These are phyloP conservation scores for Cervus canadensis DNA, from an alignment of 2,113 vertebrate species.

Conservation along the genomic window DNA sequence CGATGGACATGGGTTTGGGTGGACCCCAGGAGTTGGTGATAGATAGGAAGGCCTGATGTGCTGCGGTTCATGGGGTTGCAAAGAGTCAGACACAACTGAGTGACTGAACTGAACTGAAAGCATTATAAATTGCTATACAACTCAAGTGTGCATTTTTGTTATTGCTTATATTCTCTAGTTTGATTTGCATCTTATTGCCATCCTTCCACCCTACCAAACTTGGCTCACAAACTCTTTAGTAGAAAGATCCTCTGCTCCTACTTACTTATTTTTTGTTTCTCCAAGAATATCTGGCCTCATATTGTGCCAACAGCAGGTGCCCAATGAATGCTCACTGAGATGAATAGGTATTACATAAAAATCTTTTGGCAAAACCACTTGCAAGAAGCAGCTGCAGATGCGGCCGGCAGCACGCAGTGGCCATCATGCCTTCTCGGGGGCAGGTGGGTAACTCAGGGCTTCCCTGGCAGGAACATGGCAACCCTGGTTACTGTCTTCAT, in stretches of 20 bases:
- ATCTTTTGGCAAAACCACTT: background rate
- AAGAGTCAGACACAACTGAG: background rate
- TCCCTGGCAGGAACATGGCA: background rate
- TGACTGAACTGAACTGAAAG: background rate
- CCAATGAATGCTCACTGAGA: background rate
- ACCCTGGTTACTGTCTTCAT: background rate
- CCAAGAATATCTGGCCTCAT: background rate
- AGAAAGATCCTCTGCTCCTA: background rate
- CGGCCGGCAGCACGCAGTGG: background rate
- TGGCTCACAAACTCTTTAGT: background rate
- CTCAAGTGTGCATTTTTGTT: background rate
- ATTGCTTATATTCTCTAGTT: background rate
- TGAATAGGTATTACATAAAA: slow-evolving; percentile 33
- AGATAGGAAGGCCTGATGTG: background rate
- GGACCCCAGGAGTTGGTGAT: background rate
- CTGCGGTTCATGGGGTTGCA: background rate
- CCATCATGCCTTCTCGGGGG: background rate
- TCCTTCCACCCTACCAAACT: background rate
- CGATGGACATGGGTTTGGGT: background rate
- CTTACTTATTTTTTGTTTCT: background rate
- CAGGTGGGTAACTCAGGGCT: background rate
- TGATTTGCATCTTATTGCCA: background rate
- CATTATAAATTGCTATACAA: background rate
- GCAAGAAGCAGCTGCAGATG: slow-evolving; percentile 4
- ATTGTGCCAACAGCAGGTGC: background rate